These are phyloP conservation scores for Kryptopterus vitreolus DNA, from an alignment of 2,797 vertebrate species.

Conservation along the genomic window DNA sequence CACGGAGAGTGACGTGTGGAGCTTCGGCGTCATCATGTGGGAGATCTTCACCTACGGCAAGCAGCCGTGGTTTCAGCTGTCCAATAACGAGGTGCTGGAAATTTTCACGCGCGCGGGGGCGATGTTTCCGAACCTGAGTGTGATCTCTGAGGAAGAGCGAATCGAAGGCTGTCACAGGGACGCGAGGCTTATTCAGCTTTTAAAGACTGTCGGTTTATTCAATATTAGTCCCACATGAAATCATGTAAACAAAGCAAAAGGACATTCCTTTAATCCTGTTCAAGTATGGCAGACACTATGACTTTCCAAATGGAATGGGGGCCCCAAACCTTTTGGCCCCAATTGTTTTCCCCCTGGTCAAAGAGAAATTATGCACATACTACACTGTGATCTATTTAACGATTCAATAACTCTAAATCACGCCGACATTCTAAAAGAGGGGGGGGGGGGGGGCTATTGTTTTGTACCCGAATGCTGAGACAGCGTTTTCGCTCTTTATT, in stretches of 20 bases:
- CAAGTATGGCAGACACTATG: not conserved
- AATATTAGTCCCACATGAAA: not conserved
- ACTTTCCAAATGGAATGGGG: not conserved
- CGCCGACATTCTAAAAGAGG: too few species aligned
- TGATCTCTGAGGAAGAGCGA: slow-evolving; percentile 28
- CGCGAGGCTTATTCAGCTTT: too few species aligned
- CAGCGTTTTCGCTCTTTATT: not conserved
- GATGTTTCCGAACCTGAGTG: slow-evolving; percentile 41
- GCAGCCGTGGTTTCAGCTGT: slow-evolving; percentile 98
- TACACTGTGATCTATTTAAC: not conserved
- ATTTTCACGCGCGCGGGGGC: slow-evolving; percentile 11
- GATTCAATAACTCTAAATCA: not conserved
- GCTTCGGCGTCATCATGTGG: slow-evolving; percentile 98
- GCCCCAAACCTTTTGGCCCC: not conserved
- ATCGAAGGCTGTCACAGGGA: not conserved
- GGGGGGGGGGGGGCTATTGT: too few species aligned
- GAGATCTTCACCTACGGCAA: slow-evolving; percentile 99
- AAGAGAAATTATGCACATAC: not conserved
- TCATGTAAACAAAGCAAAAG: not conserved
- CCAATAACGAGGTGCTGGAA: slow-evolving; percentile 90
- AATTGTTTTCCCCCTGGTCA: too few species aligned
- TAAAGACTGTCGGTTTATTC: not conserved
- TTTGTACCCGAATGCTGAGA: not conserved
- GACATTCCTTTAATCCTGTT: not conserved
- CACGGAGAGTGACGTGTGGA: slow-evolving; percentile 97